These are phyloP conservation scores for Capreolus pygargus DNA, from an alignment of 2,113 vertebrate genomes.

Conservation along the genomic window DNA sequence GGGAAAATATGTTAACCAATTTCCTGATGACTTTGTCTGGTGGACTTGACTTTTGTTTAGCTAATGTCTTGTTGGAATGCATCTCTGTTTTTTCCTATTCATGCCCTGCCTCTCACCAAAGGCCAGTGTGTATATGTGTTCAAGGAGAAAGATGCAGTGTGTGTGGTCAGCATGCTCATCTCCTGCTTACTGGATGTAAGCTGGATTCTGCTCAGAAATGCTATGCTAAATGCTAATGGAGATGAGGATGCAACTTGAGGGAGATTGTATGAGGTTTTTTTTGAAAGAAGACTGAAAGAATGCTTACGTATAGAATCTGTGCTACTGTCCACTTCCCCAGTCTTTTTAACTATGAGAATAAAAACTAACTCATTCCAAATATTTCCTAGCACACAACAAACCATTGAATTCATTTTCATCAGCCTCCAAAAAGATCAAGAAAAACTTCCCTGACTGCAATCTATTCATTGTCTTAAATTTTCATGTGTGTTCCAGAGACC, in stretches of 20 bases:
- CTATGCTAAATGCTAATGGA: neutral
- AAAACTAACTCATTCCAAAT: constrained; percentile 17
- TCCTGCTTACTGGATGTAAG: constrained; percentile 31
- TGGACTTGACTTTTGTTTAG: constrained; percentile 82
- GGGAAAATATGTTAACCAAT: constrained; percentile 74
- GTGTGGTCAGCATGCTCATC: constrained; percentile 37
- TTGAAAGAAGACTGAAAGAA: neutral
- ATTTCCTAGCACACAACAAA: neutral
- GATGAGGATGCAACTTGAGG: neutral
- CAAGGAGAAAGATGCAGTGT: constrained; percentile 47
- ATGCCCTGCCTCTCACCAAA: constrained; percentile 68
- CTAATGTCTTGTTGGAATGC: constrained; percentile 80
- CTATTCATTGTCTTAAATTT: neutral
- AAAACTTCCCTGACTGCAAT: neutral
- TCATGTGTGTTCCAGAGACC: neutral
- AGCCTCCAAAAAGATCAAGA: neutral
- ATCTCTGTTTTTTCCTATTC: constrained; percentile 79
- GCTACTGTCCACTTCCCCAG: neutral
- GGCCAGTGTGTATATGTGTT: constrained; percentile 48
- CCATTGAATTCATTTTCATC: neutral
- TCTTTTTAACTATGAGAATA: neutral
- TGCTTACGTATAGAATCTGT: neutral
- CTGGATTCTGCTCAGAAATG: constrained; percentile 15
- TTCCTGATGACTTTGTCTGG: constrained; percentile 77
- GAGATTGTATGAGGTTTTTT: neutral